Evolutionary conservation across 2,797 vertebrate species (phyloP).

Genomic region (Taeniopygia guttata): DNA sequence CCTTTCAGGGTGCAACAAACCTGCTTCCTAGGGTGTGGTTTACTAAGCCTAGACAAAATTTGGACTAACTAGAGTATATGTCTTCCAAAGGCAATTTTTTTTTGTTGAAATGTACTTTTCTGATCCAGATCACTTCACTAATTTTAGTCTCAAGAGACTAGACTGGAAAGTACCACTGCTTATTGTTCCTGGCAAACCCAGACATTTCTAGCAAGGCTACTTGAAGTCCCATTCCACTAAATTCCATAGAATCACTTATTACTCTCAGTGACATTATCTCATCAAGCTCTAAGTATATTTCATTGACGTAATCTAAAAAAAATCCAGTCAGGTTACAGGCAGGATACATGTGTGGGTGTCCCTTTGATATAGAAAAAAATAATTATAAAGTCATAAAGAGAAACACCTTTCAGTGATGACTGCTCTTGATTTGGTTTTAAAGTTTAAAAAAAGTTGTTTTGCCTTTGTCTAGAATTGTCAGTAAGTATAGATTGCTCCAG

Average conservation of each 20-base stretch:
- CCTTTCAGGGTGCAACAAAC: neutral
- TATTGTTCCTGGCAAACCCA: neutral
- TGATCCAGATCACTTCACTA: neutral
- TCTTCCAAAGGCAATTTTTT: neutral
- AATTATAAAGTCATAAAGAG: neutral
- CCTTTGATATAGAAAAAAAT: neutral
- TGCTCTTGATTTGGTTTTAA: neutral
- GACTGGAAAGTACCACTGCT: neutral
- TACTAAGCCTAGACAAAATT: neutral
- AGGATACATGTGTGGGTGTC: rapidly evolving
- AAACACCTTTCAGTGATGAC: neutral
- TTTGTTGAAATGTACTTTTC: neutral
- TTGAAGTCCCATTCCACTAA: neutral
- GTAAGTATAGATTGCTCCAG: neutral
- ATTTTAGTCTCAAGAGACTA: neutral
- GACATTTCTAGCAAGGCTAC: neutral
- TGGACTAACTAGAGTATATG: neutral
- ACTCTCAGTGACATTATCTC: neutral
- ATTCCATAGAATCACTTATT: neutral
- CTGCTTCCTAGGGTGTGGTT: neutral
- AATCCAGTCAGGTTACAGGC: neutral
- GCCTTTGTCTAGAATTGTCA: neutral
- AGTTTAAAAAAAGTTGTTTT: neutral
- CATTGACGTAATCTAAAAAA: neutral
- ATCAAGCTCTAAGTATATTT: neutral